Conservation (phyloP, 2,113 vertebrate genomes). For the Xenopus tropicalis region DNA sequence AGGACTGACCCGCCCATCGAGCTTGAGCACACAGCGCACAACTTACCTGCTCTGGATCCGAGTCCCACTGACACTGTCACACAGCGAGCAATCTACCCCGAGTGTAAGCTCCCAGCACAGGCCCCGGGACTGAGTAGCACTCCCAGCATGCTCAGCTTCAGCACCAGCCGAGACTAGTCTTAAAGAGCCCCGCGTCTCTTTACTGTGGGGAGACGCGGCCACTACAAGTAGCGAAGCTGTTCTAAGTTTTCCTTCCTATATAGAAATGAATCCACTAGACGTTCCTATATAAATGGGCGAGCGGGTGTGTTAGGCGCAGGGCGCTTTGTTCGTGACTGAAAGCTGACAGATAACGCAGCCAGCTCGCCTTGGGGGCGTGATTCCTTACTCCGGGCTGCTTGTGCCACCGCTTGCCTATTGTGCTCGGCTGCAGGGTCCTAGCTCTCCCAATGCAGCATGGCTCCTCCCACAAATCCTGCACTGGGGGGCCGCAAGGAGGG, state of each 20-base stretch:
- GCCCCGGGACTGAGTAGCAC: constrained; percentile 33
- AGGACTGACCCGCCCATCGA: too few relatives aligned
- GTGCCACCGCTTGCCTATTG: too few relatives aligned
- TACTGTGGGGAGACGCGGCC: not conserved
- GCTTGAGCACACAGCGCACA: not conserved
- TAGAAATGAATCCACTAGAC: too few relatives aligned
- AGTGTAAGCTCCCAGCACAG: constrained; percentile 30
- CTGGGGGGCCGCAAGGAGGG: too few relatives aligned
- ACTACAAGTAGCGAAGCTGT: not conserved
- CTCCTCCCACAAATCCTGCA: too few relatives aligned
- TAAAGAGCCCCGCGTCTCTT: constrained; percentile 36
- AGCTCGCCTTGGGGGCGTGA: not conserved
- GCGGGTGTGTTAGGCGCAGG: too few relatives aligned
- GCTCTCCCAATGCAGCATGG: too few relatives aligned
- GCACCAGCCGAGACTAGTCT: constrained; percentile 34
- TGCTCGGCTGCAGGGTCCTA: too few relatives aligned
- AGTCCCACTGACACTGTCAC: constrained; percentile 17
- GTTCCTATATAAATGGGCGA: too few relatives aligned
- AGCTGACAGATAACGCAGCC: not conserved
- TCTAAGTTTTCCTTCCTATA: not conserved
- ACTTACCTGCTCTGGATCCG: constrained; percentile 26
- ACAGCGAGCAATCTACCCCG: not conserved
- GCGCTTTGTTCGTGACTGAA: not conserved
- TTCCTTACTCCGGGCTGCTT: too few relatives aligned
- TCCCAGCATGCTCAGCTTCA: constrained; percentile 43